A percentile compares a stretch with the other conserved stretches of the same genome.
These are phyloP conservation scores for Siphonodentalium dalli DNA, from an alignment of 2,888 invertebrate species.

Conservation along the genomic window DNA sequence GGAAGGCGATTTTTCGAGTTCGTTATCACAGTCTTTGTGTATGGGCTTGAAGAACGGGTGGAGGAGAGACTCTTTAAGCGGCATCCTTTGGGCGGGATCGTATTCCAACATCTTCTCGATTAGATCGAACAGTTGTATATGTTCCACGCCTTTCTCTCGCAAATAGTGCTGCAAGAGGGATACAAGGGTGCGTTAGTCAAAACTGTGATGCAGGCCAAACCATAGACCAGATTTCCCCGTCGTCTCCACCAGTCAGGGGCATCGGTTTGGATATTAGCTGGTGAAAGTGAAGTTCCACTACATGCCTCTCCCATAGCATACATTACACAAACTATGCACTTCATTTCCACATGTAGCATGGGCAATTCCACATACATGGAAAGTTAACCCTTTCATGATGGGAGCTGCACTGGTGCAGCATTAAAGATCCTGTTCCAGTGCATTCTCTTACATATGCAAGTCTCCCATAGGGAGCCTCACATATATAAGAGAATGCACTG, in stretches of 20 bases:
- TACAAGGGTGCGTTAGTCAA: slow-evolving; percentile 1
- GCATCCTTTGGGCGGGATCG: slow-evolving; percentile 89
- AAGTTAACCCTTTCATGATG: too few relatives aligned
- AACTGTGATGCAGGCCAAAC: not conserved
- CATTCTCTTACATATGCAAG: too few relatives aligned
- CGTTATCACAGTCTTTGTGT: slow-evolving; percentile 26
- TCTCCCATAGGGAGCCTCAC: too few relatives aligned
- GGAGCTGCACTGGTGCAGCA: too few relatives aligned
- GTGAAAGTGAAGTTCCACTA: too few relatives aligned
- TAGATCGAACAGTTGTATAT: slow-evolving; percentile 91
- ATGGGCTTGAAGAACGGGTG: slow-evolving; percentile 84
- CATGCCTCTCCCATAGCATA: too few relatives aligned
- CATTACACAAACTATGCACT: too few relatives aligned
- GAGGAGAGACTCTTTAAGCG: slow-evolving; percentile 83
- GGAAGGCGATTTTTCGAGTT: too few relatives aligned
- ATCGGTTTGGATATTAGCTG: not conserved
- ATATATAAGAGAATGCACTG: too few relatives aligned
- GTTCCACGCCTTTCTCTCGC: slow-evolving; percentile 86
- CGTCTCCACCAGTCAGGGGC: not conserved
- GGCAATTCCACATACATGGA: too few relatives aligned
- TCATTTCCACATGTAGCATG: too few relatives aligned
- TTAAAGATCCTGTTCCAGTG: too few relatives aligned
- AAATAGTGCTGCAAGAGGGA: slow-evolving; percentile 80
- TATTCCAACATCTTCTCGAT: slow-evolving; percentile 96
- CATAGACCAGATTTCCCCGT: not conserved